Base-by-base conservation (phyloP, 2,113 vertebrate genomes). In the Percina caprodes region DNA sequence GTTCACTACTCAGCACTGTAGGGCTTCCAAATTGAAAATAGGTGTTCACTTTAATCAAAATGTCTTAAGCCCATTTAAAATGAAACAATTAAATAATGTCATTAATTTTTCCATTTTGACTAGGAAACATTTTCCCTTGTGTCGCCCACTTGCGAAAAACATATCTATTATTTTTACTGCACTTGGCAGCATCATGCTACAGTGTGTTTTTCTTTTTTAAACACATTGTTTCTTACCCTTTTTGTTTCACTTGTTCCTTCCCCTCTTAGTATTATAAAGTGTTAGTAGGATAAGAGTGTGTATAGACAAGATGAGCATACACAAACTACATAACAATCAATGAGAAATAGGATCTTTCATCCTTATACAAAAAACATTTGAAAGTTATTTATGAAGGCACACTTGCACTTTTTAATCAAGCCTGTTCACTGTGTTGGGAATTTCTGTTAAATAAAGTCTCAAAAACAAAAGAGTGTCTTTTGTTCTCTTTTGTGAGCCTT, bases 61-160 rank as follows among this genome's bases (percentile, higher is more conserved):
- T 3, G 8, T 21, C 11, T 58, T n/a, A 8, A 48, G 19, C 51
- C 30, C n/a, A 4, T 54, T 55, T 54, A 18, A 61, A 26, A 24
- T 69, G 23, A 18, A 69, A 46, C 51, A 18, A 52, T 24, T 66
- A 6, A 78, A 56, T 71, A 67, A 52, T 14, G 23, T 9, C 21
- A n/a, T 58, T 58, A 10, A 19, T 42, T 65, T 35, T 45, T 45
- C 30, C 23, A 46, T 46, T 67, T 74, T 33, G 2, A 15, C 45
- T 2, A 8, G 10, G 74, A 26, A 42, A 4, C 49, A 59, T 26
- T 65, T 66, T 33, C 7, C 21, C 30, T 65, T 0, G 14, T 14
- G n/a, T 49, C 35, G 16, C 59, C 59, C 45, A 84, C 58, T 61
- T 51, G 63, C 23, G 23, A 55, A 23, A 19, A 51, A 58, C 2